phyloP scores from a whole-genome alignment of 2,888 invertebrate species.

The Conops quadrifasciatus region DNA sequence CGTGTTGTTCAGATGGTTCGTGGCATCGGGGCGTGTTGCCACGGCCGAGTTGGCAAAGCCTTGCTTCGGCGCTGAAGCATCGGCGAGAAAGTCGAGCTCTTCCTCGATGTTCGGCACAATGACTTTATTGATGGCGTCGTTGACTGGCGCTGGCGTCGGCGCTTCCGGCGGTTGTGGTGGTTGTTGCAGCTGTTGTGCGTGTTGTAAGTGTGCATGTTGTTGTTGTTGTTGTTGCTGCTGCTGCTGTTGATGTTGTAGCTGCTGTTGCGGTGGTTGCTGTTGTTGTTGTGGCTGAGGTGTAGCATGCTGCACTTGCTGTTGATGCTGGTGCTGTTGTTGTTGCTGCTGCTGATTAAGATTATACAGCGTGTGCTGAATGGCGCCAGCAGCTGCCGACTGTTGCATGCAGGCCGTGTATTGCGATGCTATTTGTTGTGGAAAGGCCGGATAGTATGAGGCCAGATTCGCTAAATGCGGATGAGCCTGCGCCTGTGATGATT shows the following conservation, averaged over 20 bases:
- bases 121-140: constrained; percentile 81
- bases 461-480: constrained; percentile 72
- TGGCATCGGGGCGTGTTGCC: constrained; percentile 44
- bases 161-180: constrained; percentile 48
- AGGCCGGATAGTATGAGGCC: constrained; percentile 62
- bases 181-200: constrained; percentile 48
- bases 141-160: constrained; percentile 58
- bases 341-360: constrained; percentile 52
- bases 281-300: constrained; percentile 41
- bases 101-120: constrained; percentile 90
- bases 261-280: constrained; percentile 50
- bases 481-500: constrained; percentile 78
- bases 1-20: constrained; percentile 48
- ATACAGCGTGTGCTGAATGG: constrained; percentile 49
- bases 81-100: constrained; percentile 81
- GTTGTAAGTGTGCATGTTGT: constrained; percentile 37
- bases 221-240: constrained; percentile 50
- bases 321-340: constrained; percentile 49
- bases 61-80: constrained; percentile 56
- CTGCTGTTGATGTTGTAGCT: constrained; percentile 52
- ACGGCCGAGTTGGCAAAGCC: constrained; percentile 54
- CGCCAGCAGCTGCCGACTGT: constrained; percentile 52
- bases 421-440: constrained; percentile 62
- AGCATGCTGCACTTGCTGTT: constrained; percentile 41
- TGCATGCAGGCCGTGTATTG: constrained; percentile 63